A percentile compares a stretch with the other conserved stretches of the same genome.
phyloP scores from a whole-genome alignment of 2,888 invertebrate species.

The Nyleta sp. region DNA sequence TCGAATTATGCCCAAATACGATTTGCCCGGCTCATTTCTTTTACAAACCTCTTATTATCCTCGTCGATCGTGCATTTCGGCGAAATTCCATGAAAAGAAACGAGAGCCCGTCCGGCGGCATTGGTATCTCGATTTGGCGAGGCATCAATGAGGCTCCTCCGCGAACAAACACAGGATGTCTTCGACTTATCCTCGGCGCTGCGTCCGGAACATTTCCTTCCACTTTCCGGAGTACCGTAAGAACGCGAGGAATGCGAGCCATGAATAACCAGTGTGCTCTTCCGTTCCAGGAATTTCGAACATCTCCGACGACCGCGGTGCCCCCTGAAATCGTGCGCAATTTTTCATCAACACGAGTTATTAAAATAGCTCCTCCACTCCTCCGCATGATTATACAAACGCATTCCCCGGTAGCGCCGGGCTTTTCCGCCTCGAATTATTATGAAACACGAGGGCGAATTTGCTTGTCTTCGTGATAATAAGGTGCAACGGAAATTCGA shows the following conservation, averaged over 20 bases:
- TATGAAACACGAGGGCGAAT: conserved; percentile 32
- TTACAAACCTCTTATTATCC: too few relatives aligned
- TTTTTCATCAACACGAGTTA: conserved; percentile 57
- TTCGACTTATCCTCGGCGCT: conserved; percentile 79
- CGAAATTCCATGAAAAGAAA: neutral
- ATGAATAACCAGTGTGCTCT: conserved; percentile 58
- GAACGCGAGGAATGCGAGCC: conserved; percentile 54
- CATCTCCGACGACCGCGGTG: conserved; percentile 47
- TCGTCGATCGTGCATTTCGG: too few relatives aligned
- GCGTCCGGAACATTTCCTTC: conserved; percentile 50
- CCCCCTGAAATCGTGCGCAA: conserved; percentile 46
- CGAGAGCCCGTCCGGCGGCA: neutral
- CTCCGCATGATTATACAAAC: conserved; percentile 19
- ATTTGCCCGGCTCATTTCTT: too few relatives aligned
- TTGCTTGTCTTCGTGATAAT: neutral
- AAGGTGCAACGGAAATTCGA: too few relatives aligned
- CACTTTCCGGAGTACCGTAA: conserved; percentile 47
- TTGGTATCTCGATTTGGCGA: conserved; percentile 22
- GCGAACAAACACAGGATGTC: conserved; percentile 40
- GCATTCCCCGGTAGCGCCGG: conserved; percentile 3
- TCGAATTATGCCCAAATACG: too few relatives aligned
- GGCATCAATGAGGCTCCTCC: conserved; percentile 19
- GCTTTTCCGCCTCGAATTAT: conserved; percentile 15
- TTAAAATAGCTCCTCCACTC: conserved; percentile 51
- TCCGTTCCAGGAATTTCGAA: conserved; percentile 60